Evolutionary conservation across 2,797 vertebrate species (phyloP).

Genomic region (Fistularia tabacaria): DNA sequence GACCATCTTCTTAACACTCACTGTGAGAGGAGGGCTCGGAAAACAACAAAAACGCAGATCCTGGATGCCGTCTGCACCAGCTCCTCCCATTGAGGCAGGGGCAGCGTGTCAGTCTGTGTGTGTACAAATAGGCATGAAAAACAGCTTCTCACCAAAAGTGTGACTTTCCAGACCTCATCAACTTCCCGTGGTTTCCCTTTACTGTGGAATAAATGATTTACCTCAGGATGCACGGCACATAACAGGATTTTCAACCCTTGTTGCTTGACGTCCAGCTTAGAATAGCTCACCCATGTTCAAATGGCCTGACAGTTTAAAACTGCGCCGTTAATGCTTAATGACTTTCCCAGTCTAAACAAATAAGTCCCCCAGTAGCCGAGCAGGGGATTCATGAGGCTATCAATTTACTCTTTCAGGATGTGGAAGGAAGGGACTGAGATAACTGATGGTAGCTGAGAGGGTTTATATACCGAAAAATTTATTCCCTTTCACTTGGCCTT

Average conservation of each 20-base stretch:
- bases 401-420: constrained; percentile 39
- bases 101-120: no score
- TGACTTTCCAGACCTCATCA: no score
- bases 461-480: constrained; percentile 75
- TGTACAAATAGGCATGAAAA: no score
- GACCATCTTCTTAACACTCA: no score
- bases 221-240: no score
- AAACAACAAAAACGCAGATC: no score
- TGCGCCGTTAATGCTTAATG: constrained; percentile 50
- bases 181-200: no score
- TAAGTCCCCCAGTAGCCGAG: constrained; percentile 65
- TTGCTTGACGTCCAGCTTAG: constrained; percentile 11
- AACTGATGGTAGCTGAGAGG: constrained; percentile 49
- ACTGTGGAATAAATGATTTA: no score
- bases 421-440: constrained; percentile 24
- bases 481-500: constrained; percentile 71
- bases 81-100: no score
- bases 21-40: no score
- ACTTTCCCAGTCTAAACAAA: constrained; percentile 83
- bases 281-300: constrained; percentile 19
- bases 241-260: constrained; percentile 14
- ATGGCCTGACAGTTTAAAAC: constrained; percentile 47
- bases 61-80: no score
- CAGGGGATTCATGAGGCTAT: constrained; percentile 36
- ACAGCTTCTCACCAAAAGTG: no score